Conservation (phyloP, 2,888 invertebrate genomes). For the Meiosimyza platycephala region DNA sequence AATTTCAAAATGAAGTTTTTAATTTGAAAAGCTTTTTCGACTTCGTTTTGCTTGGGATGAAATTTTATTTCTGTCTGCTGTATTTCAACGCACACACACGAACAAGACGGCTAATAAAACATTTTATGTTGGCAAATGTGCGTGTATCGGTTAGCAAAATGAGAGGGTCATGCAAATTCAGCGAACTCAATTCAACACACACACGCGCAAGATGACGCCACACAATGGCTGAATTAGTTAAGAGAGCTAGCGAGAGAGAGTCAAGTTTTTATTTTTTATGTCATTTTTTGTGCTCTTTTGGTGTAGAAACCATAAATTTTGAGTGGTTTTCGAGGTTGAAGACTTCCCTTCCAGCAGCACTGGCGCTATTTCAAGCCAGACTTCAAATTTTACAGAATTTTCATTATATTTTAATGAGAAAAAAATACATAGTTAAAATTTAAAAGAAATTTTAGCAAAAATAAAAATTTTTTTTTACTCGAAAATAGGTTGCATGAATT, state of each 20-base stretch:
- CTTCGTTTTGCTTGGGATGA: conserved; percentile 11
- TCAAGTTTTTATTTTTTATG: not conserved
- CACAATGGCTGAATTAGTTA: not conserved
- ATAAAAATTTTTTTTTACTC: too few relatives aligned
- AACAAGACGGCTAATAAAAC: not conserved
- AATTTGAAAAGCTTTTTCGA: not conserved
- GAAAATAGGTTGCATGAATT: too few relatives aligned
- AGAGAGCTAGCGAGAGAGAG: not conserved
- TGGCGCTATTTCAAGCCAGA: conserved; percentile 8
- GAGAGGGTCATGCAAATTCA: conserved; percentile 12
- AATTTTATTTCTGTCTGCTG: conserved; percentile 29
- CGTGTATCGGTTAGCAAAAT: not conserved
- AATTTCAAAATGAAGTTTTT: not conserved
- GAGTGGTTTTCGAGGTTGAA: not conserved
- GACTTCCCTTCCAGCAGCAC: not conserved
- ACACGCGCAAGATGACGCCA: not conserved
- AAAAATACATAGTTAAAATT: not conserved
- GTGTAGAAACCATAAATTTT: conserved; percentile 31
- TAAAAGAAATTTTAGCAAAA: not conserved
- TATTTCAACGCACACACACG: conserved; percentile 25
- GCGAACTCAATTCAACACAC: conserved; percentile 8
- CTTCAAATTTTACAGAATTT: not conserved
- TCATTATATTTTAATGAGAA: not conserved
- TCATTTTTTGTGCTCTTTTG: conserved; percentile 15
- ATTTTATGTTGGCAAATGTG: not conserved